Evolutionary conservation across 2,113 vertebrate genomes (phyloP).

Genomic region (Ctenodactylus gundi): DNA sequence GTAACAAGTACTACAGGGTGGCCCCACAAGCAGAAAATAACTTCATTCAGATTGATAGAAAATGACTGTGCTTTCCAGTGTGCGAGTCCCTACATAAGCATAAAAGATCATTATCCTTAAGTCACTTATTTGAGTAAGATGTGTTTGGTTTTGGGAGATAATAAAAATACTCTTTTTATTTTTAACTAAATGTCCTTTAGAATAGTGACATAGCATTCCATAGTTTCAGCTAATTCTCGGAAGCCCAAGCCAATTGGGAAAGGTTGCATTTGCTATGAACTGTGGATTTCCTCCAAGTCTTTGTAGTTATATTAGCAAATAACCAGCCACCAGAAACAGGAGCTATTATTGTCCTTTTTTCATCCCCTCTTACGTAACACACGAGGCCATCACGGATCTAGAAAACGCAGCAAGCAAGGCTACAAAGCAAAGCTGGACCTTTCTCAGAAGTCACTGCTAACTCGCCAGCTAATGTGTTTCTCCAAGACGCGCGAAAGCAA

Average conservation of each 20-base stretch:
- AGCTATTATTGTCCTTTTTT: conserved; percentile 15
- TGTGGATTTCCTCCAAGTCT: neutral
- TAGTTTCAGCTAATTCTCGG: neutral
- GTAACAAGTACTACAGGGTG: neutral
- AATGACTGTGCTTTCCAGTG: neutral
- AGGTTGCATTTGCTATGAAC: conserved; percentile 17
- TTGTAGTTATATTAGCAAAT: conserved; percentile 55
- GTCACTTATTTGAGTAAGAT: conserved; percentile 5
- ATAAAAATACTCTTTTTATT: neutral
- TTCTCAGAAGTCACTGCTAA: conserved; percentile 50
- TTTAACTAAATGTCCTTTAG: conserved; percentile 38
- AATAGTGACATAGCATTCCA: neutral
- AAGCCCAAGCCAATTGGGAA: neutral
- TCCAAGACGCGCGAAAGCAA: neutral
- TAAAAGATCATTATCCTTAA: neutral
- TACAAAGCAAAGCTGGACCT: conserved; percentile 63
- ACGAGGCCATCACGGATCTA: conserved; percentile 53
- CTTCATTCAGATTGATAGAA: neutral
- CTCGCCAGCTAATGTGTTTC: conserved; percentile 24
- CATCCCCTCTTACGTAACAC: neutral
- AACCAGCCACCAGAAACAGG: conserved; percentile 20
- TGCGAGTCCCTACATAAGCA: neutral
- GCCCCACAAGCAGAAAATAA: neutral
- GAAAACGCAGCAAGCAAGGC: conserved; percentile 61
- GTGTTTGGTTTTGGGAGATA: neutral